Evolutionary conservation across 2,888 invertebrate species (phyloP).

Genomic region (Cataglyphis albicans): DNA sequence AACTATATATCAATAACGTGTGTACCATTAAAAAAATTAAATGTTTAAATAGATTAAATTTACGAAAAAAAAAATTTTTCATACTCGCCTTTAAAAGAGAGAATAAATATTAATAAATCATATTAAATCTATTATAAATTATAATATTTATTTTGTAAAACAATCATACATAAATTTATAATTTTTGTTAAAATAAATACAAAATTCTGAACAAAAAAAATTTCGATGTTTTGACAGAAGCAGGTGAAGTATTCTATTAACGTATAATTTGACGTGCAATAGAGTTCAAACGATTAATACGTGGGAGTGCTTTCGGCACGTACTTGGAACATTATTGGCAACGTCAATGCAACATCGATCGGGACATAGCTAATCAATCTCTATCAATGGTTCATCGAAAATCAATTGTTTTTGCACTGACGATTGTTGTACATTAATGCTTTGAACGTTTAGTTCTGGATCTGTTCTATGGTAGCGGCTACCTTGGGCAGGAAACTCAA

Average conservation of each 20-base stretch:
- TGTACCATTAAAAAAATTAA: neutral
- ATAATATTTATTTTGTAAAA: neutral
- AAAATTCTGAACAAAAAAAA: slow-evolving; percentile 7
- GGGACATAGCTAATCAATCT: slow-evolving; percentile 35
- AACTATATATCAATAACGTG: neutral
- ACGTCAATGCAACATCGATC: slow-evolving; percentile 18
- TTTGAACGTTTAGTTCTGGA: slow-evolving; percentile 23
- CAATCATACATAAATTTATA: neutral
- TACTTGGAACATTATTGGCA: slow-evolving; percentile 28
- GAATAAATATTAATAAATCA: slow-evolving; percentile 23
- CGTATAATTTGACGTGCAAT: neutral
- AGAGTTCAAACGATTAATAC: slow-evolving; percentile 4
- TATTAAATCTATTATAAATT: neutral
- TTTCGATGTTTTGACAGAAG: neutral
- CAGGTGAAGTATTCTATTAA: neutral
- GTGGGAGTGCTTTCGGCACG: neutral
- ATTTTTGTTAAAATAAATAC: neutral
- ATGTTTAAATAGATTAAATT: neutral
- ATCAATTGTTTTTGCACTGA: slow-evolving; percentile 40
- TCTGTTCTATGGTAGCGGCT: slow-evolving; percentile 29
- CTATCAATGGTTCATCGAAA: slow-evolving; percentile 35
- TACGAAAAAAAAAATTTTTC: neutral
- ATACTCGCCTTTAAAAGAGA: neutral
- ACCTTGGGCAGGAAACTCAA: slow-evolving; percentile 56
- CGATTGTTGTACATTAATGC: slow-evolving; percentile 45